Base-by-base conservation (phyloP, 2,113 vertebrate species). In the Prinia subflava region DNA sequence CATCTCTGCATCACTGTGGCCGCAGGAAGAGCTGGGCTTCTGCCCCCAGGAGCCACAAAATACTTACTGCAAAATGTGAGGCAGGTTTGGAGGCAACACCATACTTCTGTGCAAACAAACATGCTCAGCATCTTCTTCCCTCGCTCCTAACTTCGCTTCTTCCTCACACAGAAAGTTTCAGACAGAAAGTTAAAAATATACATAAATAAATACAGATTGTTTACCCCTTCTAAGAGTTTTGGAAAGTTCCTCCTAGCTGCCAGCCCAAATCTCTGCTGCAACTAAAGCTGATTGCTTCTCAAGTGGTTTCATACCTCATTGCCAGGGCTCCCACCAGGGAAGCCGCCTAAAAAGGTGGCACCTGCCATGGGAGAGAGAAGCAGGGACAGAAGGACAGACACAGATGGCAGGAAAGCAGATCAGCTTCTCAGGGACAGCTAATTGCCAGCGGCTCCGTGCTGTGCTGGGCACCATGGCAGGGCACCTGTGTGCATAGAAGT, bases 361-460 rank as follows among this genome's bases (percentile, higher is more conserved):
- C 67, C 70, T 77, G 70, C 62, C 70, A 73, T 4, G 0, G 18
- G 30, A 76, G 35, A 71, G 52, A 84, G 64, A 57, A 84, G 49
- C 76, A 91, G 39, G 65, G 81, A 86, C 10, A 33, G 79, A 69
- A 92, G 76, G 56, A 39, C 11, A 28, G 75, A 75, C 52, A 75
- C 69, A 89, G 94, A 92, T 75, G 69, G 80, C 69, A 89, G 68
- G 71, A 89, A 87, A 90, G 52, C 37, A 85, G 68, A 83, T 47
- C 63, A 56, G 7, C 83, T 59, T 77, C 37, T 63, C 69, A 81
- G 56, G 80, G 35, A 59, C 41, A 85, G 68, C 39, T 18, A 50
- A 28, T 0, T n/a, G 79, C 76, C 10, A 5, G 75, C 0, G 0
- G 77, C 56, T 35, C 56, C 3, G 0, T 2, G n/a, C 44, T 53